phyloP scores from a whole-genome alignment of 2,888 invertebrate species.

The Agapetus fuscipes region DNA sequence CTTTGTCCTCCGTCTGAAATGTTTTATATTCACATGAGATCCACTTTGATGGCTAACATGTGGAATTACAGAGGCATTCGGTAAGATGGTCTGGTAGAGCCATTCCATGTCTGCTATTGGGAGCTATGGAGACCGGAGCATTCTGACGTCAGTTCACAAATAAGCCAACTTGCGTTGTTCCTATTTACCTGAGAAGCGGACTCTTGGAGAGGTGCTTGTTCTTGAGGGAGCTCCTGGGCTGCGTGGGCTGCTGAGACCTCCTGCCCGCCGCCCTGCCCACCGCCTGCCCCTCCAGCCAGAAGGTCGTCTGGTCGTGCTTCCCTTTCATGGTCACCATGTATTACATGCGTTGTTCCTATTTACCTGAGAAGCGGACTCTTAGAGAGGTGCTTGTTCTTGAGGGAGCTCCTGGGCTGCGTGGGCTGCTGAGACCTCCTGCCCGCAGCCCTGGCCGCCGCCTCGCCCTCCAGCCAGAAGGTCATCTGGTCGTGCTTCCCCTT shows the following conservation, averaged over 20 bases:
- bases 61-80: no score
- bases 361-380: conserved; percentile 43
- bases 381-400: conserved; percentile 58
- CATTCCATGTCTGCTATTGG: no score
- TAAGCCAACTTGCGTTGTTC: no score
- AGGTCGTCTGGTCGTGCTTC: conserved; percentile 73
- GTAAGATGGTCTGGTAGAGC: no score
- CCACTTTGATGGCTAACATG: no score
- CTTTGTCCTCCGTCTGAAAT: no score
- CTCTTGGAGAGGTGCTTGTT: conserved; percentile 51
- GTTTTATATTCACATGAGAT: no score
- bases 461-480: conserved; percentile 77
- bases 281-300: conserved; percentile 60
- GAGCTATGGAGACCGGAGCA: no score
- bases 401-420: conserved; percentile 50
- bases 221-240: conserved; percentile 60
- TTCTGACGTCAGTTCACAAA: no score
- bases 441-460: conserved; percentile 41
- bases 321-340: conserved; percentile 63
- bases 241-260: conserved; percentile 27
- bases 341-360: not conserved
- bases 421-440: conserved; percentile 23
- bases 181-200: conserved; percentile 43
- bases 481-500: conserved; percentile 77
- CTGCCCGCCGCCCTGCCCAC: no score